Conservation (phyloP, 2,888 invertebrate species). For the Nomada flava region DNA sequence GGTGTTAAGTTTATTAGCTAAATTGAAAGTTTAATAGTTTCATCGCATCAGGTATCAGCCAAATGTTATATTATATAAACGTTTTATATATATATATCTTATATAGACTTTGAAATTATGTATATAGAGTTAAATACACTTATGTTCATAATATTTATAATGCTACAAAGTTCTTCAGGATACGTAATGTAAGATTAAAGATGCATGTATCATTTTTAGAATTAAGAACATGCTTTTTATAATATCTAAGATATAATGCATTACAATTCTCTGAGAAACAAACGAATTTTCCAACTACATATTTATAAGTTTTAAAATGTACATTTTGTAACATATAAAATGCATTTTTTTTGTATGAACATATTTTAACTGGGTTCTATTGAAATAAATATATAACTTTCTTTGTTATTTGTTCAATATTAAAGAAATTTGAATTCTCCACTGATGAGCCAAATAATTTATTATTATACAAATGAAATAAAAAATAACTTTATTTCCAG, state of each 20-base stretch:
- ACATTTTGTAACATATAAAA: conserved; percentile 48
- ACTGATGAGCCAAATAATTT: background rate
- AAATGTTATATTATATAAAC: background rate
- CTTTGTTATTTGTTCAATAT: conserved; percentile 10
- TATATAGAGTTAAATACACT: conserved; percentile 18
- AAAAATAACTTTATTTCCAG: conserved; percentile 25
- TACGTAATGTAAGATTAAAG: conserved; percentile 22
- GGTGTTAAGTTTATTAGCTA: background rate
- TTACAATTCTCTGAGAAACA: conserved; percentile 1
- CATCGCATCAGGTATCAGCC: background rate
- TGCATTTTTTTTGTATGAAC: conserved; percentile 31
- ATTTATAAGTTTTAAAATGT: conserved; percentile 25
- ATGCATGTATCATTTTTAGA: background rate
- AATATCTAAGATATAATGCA: conserved; percentile 1
- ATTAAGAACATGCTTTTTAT: conserved; percentile 20
- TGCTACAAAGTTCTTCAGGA: background rate
- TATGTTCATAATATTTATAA: conserved; percentile 16
- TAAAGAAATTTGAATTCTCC: conserved; percentile 4
- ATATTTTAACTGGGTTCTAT: conserved; percentile 31
- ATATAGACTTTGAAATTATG: too few relatives aligned
- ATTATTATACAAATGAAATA: conserved; percentile 6
- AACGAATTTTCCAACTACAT: conserved; percentile 3
- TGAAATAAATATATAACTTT: conserved; percentile 22
- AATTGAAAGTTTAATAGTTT: background rate
- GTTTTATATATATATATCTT: too few relatives aligned